Percentiles rank a stretch among this genome's conserved stretches.
Evolutionary conservation across 2,797 vertebrate genomes (phyloP).

Genomic region (Sylvilagus floridanus): DNA sequence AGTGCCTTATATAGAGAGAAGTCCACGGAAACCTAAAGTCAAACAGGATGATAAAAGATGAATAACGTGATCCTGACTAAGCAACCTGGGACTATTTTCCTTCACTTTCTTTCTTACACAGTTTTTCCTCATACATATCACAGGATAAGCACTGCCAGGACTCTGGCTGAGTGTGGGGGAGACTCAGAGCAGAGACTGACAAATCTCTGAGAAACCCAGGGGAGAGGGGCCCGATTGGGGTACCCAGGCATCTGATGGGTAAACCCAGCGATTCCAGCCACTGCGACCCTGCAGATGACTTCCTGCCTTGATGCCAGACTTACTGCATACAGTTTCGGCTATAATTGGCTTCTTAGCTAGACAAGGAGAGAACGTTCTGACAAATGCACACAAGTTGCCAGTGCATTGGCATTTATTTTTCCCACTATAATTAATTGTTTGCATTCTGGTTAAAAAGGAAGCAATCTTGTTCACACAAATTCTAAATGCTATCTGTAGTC

Average conservation of each 20-base stretch:
- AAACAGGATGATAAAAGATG: background rate
- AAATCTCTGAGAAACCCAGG: background rate
- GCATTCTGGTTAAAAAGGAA: background rate
- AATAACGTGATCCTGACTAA: background rate
- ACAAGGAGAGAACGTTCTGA: background rate
- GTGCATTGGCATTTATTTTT: background rate
- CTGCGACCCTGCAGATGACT: background rate
- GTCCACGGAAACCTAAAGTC: background rate
- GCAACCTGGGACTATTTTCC: background rate
- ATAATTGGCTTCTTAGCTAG: background rate
- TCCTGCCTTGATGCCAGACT: background rate
- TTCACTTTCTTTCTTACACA: background rate
- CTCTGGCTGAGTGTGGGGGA: too few species aligned
- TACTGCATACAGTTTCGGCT: background rate
- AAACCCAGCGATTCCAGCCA: background rate
- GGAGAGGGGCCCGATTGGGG: background rate
- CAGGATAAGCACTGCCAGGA: background rate
- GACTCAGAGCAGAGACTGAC: rapidly evolving
- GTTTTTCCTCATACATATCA: background rate
- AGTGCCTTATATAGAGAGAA: background rate
- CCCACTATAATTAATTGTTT: background rate
- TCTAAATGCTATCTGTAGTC: background rate
- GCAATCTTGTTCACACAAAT: background rate
- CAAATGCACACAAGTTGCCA: background rate
- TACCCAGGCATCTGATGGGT: background rate